A percentile compares a stretch with the other conserved stretches of the same genome.
These are phyloP conservation scores for Drosophila emarginata DNA, from an alignment of 2,888 invertebrate genomes.

Conservation along the genomic window DNA sequence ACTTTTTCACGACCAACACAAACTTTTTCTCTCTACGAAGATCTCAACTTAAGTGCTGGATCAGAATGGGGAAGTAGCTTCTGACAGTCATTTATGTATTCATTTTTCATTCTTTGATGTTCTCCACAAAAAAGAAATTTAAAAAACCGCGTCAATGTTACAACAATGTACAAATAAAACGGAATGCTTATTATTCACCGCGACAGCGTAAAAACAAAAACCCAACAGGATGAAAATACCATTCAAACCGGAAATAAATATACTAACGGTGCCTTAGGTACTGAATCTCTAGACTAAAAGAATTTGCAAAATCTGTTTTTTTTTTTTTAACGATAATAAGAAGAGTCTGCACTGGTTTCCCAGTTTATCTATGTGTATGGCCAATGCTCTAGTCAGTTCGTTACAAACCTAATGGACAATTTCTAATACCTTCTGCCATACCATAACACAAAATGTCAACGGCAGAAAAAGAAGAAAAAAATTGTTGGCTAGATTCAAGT, in stretches of 20 bases:
- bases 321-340: no score
- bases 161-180: neutral
- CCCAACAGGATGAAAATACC: no score
- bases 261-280: no score
- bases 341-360: no score
- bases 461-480: slow-evolving; percentile 21
- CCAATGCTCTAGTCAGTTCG: neutral
- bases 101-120: neutral
- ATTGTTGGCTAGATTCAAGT: slow-evolving; percentile 19
- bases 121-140: neutral
- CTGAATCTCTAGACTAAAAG: no score
- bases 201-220: neutral
- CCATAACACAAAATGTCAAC: neutral
- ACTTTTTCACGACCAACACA: neutral
- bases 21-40: neutral
- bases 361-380: no score
- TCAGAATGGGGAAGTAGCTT: neutral
- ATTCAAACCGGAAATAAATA: no score
- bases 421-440: neutral
- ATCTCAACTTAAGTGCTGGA: neutral
- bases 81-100: neutral
- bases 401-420: neutral
- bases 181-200: neutral
- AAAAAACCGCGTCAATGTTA: neutral
- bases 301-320: no score